Percentiles rank a stretch among this genome's conserved stretches.
Evolutionary conservation across 2,888 invertebrate species (phyloP).

Genomic region (Tetheella fluctuosa): DNA sequence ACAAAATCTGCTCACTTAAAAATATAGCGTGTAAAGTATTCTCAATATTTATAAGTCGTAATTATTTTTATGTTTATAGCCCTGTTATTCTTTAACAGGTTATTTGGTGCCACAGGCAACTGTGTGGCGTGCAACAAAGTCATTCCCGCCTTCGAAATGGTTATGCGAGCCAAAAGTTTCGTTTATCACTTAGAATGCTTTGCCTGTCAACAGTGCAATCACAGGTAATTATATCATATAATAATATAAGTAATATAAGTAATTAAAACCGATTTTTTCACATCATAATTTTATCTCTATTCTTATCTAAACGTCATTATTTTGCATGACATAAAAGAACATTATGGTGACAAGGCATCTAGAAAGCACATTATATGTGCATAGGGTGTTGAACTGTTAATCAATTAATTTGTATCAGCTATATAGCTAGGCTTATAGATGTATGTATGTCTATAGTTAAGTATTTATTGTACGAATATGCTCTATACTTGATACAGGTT

Average conservation of each 20-base stretch:
- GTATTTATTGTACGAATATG: background rate
- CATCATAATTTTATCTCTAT: background rate
- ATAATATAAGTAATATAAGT: too few species aligned
- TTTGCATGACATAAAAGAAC: too few species aligned
- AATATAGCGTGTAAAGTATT: slow-evolving; percentile 54
- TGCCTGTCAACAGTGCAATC: slow-evolving; percentile 97
- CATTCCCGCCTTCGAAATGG: slow-evolving; percentile 98
- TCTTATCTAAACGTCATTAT: too few species aligned
- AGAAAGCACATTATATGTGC: too few species aligned
- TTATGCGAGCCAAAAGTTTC: slow-evolving; percentile 96
- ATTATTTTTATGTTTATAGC: slow-evolving; percentile 56
- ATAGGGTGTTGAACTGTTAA: too few species aligned
- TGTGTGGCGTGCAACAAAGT: slow-evolving; percentile 96
- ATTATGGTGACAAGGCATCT: too few species aligned
- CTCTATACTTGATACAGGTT: slow-evolving; percentile 85
- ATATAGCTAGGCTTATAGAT: too few species aligned
- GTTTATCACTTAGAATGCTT: slow-evolving; percentile 97
- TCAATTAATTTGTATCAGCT: too few species aligned
- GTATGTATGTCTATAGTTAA: background rate
- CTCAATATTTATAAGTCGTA: slow-evolving; percentile 52
- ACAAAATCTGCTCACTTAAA: background rate
- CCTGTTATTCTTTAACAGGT: slow-evolving; percentile 83
- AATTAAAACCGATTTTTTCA: background rate
- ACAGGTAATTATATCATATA: slow-evolving; percentile 91
- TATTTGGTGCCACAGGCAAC: slow-evolving; percentile 95